These are phyloP conservation scores for Tinamus major DNA, from an alignment of 2,797 vertebrate species.

Conservation along the genomic window DNA sequence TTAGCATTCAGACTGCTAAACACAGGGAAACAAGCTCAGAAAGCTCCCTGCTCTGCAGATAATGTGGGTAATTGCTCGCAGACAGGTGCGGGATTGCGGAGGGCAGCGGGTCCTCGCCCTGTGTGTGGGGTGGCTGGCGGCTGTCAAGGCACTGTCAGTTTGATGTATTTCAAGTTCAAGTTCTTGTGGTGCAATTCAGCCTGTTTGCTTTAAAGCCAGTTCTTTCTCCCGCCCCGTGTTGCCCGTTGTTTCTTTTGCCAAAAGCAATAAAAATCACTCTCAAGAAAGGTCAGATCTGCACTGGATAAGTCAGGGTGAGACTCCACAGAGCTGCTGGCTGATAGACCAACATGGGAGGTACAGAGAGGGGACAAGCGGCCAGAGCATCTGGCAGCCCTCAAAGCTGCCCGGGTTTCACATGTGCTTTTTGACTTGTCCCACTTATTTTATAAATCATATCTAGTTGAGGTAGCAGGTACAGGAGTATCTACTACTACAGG, in stretches of 20 bases:
- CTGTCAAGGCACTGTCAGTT: conserved; percentile 67
- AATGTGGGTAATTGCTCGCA: conserved; percentile 83
- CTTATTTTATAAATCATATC: not conserved
- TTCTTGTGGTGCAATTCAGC: conserved; percentile 35
- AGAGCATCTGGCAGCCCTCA: not conserved
- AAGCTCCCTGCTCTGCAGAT: conserved; percentile 69
- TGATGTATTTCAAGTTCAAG: conserved; percentile 70
- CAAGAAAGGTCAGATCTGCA: conserved; percentile 74
- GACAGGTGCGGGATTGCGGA: conserved; percentile 80
- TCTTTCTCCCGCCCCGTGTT: conserved; percentile 5
- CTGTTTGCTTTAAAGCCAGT: conserved; percentile 56
- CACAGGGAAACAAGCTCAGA: conserved; percentile 76
- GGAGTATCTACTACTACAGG: not conserved
- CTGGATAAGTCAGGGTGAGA: conserved; percentile 61
- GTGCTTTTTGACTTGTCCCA: rapidly evolving
- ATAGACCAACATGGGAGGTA: conserved; percentile 11
- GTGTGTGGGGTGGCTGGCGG: conserved; percentile 33
- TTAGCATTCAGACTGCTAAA: conserved; percentile 83
- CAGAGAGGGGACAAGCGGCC: not conserved
- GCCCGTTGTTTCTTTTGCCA: conserved; percentile 72
- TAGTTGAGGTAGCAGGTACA: not conserved
- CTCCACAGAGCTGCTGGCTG: conserved; percentile 56
- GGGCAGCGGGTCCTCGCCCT: conserved; percentile 40
- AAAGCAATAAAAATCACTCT: conserved; percentile 72
- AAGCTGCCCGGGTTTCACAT: not conserved